These are phyloP conservation scores for Pandemis cinnamomeana DNA, from an alignment of 2,888 invertebrate genomes.

Conservation along the genomic window DNA sequence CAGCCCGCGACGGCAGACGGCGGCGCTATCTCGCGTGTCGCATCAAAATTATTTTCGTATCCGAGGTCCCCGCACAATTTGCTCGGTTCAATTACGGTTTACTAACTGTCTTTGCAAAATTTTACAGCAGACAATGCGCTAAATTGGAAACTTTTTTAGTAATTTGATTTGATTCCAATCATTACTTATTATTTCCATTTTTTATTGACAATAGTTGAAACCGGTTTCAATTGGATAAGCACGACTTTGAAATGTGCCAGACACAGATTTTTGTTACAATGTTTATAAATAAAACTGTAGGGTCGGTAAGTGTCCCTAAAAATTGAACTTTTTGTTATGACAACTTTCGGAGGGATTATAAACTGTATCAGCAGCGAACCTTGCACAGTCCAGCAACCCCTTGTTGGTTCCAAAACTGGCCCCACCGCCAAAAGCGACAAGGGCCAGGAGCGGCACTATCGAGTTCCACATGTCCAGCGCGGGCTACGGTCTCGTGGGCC, in stretches of 20 bases:
- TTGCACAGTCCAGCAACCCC: slow-evolving; percentile 79
- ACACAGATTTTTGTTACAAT: background rate
- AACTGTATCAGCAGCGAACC: slow-evolving; percentile 61
- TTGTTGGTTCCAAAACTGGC: slow-evolving; percentile 72
- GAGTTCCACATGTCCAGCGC: slow-evolving; percentile 74
- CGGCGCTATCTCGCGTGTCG: slow-evolving; percentile 60
- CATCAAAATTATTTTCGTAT: slow-evolving; percentile 78
- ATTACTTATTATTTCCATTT: background rate
- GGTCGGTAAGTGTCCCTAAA: background rate
- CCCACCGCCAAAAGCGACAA: slow-evolving; percentile 69
- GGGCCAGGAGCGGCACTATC: slow-evolving; percentile 69
- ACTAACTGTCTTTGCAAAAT: slow-evolving; percentile 28
- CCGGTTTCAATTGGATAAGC: background rate
- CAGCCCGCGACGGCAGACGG: slow-evolving; percentile 34
- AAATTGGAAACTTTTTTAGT: background rate
- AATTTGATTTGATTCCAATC: background rate
- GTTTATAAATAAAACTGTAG: background rate
- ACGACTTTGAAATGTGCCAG: background rate
- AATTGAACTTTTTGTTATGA: background rate
- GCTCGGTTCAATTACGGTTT: slow-evolving; percentile 46
- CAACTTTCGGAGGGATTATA: background rate
- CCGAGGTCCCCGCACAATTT: slow-evolving; percentile 63
- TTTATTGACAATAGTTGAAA: background rate
- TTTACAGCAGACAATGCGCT: slow-evolving; percentile 16
- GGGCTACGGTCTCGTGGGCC: slow-evolving; percentile 68